A percentile compares a stretch with the other conserved stretches of the same genome.
Evolutionary conservation across 2,888 invertebrate genomes (phyloP).

Genomic region (Meandrusa payeni): DNA sequence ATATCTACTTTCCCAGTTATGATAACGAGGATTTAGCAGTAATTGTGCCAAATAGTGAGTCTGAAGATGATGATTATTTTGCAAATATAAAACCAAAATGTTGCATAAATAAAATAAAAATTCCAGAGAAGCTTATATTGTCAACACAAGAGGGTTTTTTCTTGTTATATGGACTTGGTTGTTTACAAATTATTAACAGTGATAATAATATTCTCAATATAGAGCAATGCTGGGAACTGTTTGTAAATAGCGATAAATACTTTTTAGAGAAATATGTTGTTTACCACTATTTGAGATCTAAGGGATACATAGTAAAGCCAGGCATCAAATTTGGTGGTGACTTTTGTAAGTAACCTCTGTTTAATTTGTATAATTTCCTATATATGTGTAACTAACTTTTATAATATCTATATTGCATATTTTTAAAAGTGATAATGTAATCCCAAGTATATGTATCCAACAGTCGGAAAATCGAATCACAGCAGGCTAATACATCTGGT

Average conservation of each 20-base stretch:
- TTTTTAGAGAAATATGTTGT: slow-evolving; percentile 87
- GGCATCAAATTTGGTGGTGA: slow-evolving; percentile 95
- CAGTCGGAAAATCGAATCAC: no score
- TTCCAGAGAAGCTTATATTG: slow-evolving; percentile 84
- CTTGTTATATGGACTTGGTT: slow-evolving; percentile 83
- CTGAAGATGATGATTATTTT: slow-evolving; percentile 83
- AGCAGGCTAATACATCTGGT: no score
- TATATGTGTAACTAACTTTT: no score
- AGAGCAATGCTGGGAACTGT: slow-evolving; percentile 80
- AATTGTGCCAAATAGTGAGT: slow-evolving; percentile 84
- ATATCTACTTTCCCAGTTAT: slow-evolving; percentile 35
- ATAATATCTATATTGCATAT: no score
- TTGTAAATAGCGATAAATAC: slow-evolving; percentile 76
- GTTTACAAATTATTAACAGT: slow-evolving; percentile 82
- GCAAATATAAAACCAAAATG: slow-evolving; percentile 80
- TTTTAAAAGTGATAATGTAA: no score
- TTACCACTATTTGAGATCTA: slow-evolving; percentile 92
- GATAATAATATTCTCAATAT: slow-evolving; percentile 72
- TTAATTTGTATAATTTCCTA: no score
- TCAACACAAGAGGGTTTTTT: slow-evolving; percentile 90
- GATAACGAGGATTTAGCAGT: slow-evolving; percentile 71
- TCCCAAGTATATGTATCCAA: no score
- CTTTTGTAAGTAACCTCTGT: slow-evolving; percentile 88
- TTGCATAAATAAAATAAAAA: slow-evolving; percentile 79
- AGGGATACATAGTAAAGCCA: slow-evolving; percentile 94